Base-by-base conservation (phyloP, 2,113 vertebrate species). In the Centropus unirufus region DNA sequence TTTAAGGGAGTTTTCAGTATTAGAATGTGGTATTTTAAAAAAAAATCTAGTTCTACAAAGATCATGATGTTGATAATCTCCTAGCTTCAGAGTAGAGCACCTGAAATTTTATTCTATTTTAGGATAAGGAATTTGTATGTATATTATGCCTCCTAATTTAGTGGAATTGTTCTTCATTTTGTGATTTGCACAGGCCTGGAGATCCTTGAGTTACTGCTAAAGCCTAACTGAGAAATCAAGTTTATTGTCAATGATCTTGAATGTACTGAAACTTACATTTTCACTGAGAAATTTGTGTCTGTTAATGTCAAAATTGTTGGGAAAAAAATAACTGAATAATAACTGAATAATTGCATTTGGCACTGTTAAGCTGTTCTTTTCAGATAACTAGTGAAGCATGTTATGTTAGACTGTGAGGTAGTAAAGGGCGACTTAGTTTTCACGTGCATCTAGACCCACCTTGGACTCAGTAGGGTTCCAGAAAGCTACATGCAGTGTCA, bases 331-430 rank as follows among this genome's bases (percentile, higher is more conserved):
- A 44, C 16, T 44, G 12, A 44, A 44, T 44, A 44, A 44, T 16
- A 44, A 44, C 16, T 44, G 42, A 49, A 40, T 3, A 0, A 23
- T 13, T 78, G 1, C 36, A 32, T 77, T 83, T 87, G 27, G 23
- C 10, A 68, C 29, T 73, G 29, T 83, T 73, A n/a, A 57, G 1
- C 15, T 40, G 7, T 42, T 90, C 42, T 76, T 88, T 88, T 14
- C 5, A 9, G 42, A 14, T 39, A 67, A 14, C 15, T 0, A 0
- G 3, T 0, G 0, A 77, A 72, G 32, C 32, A 26, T 11, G 3
- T 27, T 49, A 12, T 12, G 3, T 49, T 51, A 72, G 62, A n/a
- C 8, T 26, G 36, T 72, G 54, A 62, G 22, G 20, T 14, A 72
- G 32, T 20, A 68, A 59, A 55, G n/a, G 19, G 4, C 1, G 1